A percentile compares a stretch with the other conserved stretches of the same genome.
Conservation (phyloP, 2,113 vertebrate species). For the Sialia sialis region DNA sequence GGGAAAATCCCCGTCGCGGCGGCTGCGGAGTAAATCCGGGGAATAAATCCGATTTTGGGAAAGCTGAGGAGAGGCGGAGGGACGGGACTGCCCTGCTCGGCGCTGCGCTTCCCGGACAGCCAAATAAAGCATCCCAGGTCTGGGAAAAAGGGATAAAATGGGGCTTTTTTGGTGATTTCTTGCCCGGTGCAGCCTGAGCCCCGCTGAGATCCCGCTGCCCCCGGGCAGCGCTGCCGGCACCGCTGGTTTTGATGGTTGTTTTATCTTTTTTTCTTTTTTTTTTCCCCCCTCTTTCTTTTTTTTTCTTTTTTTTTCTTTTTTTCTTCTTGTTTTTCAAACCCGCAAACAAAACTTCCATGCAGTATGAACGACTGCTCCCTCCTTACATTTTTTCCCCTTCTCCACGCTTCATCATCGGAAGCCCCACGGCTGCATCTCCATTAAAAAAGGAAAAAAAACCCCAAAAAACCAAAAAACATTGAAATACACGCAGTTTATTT, state of each 20-base stretch:
- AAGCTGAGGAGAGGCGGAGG: neutral
- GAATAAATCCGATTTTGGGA: neutral
- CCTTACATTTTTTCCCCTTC: accelerated
- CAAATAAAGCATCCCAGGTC: neutral
- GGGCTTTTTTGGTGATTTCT: neutral
- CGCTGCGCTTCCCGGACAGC: neutral
- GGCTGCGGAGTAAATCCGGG: neutral
- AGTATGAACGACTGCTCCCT: neutral
- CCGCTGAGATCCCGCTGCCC: neutral
- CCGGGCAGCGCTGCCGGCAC: neutral
- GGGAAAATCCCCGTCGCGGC: neutral
- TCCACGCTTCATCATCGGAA: accelerated
- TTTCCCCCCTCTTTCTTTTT: accelerated
- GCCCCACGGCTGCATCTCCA: neutral
- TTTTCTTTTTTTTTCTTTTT: accelerated
- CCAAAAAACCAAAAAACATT: accelerated
- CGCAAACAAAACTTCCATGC: neutral
- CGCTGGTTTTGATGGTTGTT: accelerated
- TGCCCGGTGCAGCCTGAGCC: neutral
- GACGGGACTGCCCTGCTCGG: neutral
- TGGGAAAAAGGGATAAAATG: neutral
- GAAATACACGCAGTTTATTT: neutral
- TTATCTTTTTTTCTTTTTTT: accelerated
- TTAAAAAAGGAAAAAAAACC: neutral
- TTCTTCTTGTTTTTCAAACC: neutral